phyloP scores from a whole-genome alignment of 2,113 vertebrate genomes.

The Sander vitreus region DNA sequence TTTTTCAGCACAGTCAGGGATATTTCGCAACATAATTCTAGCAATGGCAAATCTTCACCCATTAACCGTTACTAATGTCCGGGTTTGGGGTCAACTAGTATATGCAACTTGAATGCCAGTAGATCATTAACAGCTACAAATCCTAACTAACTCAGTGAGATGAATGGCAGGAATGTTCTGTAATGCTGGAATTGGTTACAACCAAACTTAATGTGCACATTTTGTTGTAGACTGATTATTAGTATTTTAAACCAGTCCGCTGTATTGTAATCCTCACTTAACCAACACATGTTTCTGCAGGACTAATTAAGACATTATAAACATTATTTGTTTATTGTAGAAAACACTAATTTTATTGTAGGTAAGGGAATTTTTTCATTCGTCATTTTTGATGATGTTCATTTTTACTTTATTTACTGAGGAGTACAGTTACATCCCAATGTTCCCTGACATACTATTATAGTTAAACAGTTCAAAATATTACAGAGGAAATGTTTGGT shows the following conservation, averaged over 20 bases:
- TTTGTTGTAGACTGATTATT: not conserved
- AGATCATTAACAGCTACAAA: constrained; percentile 16
- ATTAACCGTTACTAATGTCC: not conserved
- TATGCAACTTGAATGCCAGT: not conserved
- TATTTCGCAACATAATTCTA: not conserved
- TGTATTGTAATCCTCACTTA: not conserved
- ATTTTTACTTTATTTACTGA: no score
- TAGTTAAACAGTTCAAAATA: not conserved
- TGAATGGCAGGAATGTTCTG: not conserved
- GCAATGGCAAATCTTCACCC: not conserved
- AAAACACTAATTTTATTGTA: not conserved
- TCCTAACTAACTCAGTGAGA: not conserved
- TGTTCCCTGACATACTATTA: not conserved
- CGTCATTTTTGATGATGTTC: not conserved
- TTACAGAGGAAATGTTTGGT: not conserved
- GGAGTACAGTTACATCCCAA: not conserved
- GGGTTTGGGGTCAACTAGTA: not conserved
- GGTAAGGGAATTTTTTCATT: not conserved
- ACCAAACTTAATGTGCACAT: not conserved
- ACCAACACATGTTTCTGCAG: not conserved
- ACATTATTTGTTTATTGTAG: not conserved
- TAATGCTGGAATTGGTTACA: not conserved
- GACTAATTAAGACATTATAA: not conserved
- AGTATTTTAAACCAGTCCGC: not conserved
- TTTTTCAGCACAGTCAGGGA: not conserved